These are phyloP conservation scores for Ctenomys sociabilis DNA, from an alignment of 2,113 vertebrate genomes.

Conservation along the genomic window DNA sequence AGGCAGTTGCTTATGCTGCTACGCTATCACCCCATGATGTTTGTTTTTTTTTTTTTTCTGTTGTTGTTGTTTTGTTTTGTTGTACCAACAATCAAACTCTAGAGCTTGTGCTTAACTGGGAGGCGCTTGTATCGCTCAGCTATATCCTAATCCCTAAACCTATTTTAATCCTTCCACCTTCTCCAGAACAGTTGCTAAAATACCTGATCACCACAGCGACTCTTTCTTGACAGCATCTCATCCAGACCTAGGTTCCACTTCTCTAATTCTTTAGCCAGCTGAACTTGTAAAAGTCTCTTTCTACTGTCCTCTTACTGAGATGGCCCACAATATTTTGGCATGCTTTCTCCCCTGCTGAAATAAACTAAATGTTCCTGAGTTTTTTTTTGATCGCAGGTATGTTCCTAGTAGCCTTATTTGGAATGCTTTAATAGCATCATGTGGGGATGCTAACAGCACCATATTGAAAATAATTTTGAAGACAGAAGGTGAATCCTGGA, in stretches of 20 bases:
- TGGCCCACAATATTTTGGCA: not conserved
- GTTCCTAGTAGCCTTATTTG: not conserved
- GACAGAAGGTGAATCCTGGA: not conserved
- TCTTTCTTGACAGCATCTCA: not conserved
- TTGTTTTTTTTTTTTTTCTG: no score
- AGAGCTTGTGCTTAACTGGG: no score
- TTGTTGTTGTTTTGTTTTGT: no score
- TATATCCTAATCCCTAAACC: no score
- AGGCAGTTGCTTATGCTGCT: no score
- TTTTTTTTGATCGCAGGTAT: not conserved
- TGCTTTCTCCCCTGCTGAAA: not conserved
- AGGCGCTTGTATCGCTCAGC: no score
- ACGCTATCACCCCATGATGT: no score
- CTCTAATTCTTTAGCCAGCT: not conserved
- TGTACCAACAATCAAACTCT: no score
- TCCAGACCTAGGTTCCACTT: not conserved
- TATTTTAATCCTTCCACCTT: not conserved
- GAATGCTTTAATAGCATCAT: not conserved
- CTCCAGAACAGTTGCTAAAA: not conserved
- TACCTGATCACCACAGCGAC: not conserved
- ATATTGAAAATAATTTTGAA: not conserved
- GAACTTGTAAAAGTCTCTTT: not conserved
- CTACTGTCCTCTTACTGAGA: not conserved
- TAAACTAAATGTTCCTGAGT: slow-evolving; percentile 6
- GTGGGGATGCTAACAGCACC: not conserved